Conservation (phyloP, 2,797 vertebrate species). For the Chlorospingus flavigularis region DNA sequence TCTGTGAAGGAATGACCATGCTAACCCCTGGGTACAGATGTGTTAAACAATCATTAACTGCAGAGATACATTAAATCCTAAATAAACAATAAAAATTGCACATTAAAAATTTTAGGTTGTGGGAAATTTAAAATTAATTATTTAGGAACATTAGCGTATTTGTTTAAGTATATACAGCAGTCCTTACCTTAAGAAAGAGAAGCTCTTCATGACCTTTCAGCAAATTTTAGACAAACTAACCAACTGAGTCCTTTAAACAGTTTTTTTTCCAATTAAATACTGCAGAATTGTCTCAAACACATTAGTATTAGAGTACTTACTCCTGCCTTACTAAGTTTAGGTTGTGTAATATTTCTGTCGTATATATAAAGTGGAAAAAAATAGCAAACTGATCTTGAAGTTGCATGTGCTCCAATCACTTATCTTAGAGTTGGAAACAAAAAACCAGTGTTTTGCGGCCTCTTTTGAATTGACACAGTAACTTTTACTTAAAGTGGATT, state of each 20-base stretch:
- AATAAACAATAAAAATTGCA: background rate
- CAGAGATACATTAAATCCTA: background rate
- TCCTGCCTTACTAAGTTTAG: background rate
- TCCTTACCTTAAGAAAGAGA: background rate
- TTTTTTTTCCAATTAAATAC: background rate
- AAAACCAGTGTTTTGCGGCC: slow-evolving; percentile 14
- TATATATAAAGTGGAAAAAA: background rate
- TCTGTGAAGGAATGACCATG: background rate
- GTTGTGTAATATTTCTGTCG: slow-evolving; percentile 13
- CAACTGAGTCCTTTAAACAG: background rate
- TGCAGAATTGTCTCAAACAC: background rate
- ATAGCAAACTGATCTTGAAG: background rate
- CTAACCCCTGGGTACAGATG: background rate
- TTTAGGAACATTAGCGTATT: background rate
- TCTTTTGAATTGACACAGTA: slow-evolving; percentile 32
- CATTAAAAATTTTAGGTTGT: background rate
- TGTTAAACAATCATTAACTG: background rate
- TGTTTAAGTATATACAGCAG: background rate
- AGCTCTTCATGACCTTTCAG: background rate
- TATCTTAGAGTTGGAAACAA: slow-evolving; percentile 26
- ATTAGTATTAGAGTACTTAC: background rate
- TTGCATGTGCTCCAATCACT: background rate
- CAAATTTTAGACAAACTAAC: background rate
- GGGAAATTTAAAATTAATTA: background rate
- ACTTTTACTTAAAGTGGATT: slow-evolving; percentile 40